phyloP scores from a whole-genome alignment of 2,113 vertebrate species.

The Apeltes quadracus region DNA sequence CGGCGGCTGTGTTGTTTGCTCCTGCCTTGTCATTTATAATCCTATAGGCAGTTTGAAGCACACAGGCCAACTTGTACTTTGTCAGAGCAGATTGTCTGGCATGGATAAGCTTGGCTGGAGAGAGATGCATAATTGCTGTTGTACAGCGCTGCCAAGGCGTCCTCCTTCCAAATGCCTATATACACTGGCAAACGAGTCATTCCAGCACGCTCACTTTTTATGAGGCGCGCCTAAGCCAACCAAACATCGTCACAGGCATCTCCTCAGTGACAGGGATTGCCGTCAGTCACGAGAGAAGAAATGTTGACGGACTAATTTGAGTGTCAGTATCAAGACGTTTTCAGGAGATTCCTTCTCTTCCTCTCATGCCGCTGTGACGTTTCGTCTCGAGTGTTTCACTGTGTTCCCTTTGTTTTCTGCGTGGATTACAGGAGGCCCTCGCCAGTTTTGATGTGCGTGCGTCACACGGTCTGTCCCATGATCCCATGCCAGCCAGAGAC shows the following conservation, averaged over 20 bases:
- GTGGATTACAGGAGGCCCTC: conserved; percentile 76
- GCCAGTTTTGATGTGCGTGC: conserved; percentile 72
- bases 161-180: conserved; percentile 65
- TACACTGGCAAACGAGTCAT: conserved; percentile 63
- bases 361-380: conserved; percentile 40
- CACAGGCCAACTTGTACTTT: conserved; percentile 67
- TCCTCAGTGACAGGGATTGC: conserved; percentile 57
- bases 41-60: conserved; percentile 61
- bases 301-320: conserved; percentile 62
- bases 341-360: conserved; percentile 51
- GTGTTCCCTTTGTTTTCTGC: conserved; percentile 64
- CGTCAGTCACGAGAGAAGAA: conserved; percentile 51
- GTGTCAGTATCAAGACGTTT: conserved; percentile 46
- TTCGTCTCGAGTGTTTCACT: conserved; percentile 22
- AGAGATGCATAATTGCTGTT: conserved; percentile 66
- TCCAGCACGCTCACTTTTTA: conserved; percentile 62
- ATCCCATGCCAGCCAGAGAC: conserved; percentile 72
- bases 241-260: conserved; percentile 13
- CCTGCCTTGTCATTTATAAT: conserved; percentile 65
- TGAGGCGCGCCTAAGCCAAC: conserved; percentile 48
- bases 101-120: conserved; percentile 64
- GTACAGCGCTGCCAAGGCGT: conserved; percentile 66
- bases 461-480: conserved; percentile 67
- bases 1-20: conserved; percentile 51
- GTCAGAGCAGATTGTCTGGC: conserved; percentile 75